Conservation (phyloP, 2,797 vertebrate species). For the Morelia viridis region DNA sequence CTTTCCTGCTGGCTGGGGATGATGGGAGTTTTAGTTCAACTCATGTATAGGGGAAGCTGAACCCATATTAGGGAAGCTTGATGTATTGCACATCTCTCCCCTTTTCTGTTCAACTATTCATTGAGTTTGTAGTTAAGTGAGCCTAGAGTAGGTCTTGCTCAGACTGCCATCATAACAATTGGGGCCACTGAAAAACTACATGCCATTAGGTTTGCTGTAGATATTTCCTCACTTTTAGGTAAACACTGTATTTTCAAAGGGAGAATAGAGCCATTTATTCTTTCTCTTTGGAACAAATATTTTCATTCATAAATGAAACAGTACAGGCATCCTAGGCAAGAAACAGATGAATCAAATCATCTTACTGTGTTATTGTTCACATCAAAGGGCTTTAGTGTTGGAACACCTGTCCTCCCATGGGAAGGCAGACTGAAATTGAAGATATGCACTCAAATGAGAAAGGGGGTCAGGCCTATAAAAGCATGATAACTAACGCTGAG, state of each 20-base stretch:
- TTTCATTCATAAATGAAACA: slow-evolving; percentile 46
- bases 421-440: slow-evolving; percentile 20
- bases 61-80: not conserved
- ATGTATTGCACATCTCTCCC: slow-evolving; percentile 25
- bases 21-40: not conserved
- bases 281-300: slow-evolving; percentile 45
- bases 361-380: slow-evolving; percentile 32
- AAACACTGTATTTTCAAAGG: slow-evolving; percentile 34
- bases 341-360: slow-evolving; percentile 44
- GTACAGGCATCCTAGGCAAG: slow-evolving; percentile 13
- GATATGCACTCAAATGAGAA: not conserved
- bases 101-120: not conserved
- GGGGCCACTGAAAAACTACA: slow-evolving; percentile 20
- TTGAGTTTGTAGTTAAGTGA: not conserved
- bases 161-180: slow-evolving; percentile 23
- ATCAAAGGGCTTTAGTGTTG: slow-evolving; percentile 28
- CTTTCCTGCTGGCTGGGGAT: not conserved
- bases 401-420: slow-evolving; percentile 19
- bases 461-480: not conserved
- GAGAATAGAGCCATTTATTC: slow-evolving; percentile 21
- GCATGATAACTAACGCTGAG: not conserved
- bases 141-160: not conserved
- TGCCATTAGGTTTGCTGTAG: not conserved
- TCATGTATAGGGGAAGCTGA: not conserved
- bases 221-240: slow-evolving; percentile 32